Percentiles rank a stretch among this genome's conserved stretches.
Evolutionary conservation across 2,113 vertebrate genomes (phyloP).

Genomic region (Eptesicus fuscus): DNA sequence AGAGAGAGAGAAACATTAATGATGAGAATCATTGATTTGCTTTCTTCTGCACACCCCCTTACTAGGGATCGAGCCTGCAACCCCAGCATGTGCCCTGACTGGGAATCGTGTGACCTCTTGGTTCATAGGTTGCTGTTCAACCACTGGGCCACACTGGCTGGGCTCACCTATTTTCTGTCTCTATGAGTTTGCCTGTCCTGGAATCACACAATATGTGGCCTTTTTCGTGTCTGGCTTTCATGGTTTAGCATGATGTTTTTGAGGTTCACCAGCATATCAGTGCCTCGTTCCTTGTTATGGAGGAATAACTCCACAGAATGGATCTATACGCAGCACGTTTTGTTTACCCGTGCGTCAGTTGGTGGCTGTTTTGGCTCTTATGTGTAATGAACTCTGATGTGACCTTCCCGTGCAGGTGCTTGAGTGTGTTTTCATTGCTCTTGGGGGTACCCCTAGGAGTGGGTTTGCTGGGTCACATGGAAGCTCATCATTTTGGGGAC

Average conservation of each 20-base stretch:
- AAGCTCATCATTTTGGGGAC: not conserved
- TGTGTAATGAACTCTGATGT: not conserved
- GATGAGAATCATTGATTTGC: too few relatives aligned
- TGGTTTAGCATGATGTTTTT: not conserved
- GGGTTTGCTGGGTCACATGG: not conserved
- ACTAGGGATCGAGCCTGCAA: too few relatives aligned
- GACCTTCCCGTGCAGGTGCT: not conserved
- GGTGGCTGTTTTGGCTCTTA: not conserved
- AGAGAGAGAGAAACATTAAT: too few relatives aligned
- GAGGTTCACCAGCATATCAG: not conserved
- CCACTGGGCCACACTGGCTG: too few relatives aligned
- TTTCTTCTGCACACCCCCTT: too few relatives aligned
- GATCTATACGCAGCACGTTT: accelerated
- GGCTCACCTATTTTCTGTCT: not conserved
- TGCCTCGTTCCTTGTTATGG: not conserved
- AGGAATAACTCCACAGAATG: too few relatives aligned
- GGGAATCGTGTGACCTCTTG: too few relatives aligned
- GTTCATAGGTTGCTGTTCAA: too few relatives aligned
- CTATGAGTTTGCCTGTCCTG: not conserved
- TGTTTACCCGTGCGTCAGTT: not conserved
- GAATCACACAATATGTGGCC: not conserved
- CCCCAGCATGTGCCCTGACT: too few relatives aligned
- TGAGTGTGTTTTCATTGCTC: not conserved
- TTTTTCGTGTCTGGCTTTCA: not conserved
- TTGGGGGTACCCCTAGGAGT: not conserved